A percentile compares a stretch with the other conserved stretches of the same genome.
Conservation (phyloP, 2,888 invertebrate species). For the Xestia xanthographa region DNA sequence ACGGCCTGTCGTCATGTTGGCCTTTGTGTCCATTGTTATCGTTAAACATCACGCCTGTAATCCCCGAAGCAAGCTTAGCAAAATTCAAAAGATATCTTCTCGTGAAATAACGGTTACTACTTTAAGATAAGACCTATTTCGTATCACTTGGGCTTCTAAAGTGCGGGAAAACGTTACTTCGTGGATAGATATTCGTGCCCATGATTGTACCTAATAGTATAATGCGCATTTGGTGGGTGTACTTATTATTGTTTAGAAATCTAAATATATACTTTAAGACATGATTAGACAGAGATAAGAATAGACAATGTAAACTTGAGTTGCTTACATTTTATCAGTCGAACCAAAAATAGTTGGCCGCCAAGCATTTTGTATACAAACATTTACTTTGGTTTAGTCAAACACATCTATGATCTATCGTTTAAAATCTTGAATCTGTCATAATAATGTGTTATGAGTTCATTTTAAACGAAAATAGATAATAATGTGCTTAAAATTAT, state of each 20-base stretch:
- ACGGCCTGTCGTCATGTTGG: too few species aligned
- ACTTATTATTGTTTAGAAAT: background rate
- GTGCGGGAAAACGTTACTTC: background rate
- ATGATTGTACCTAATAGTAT: background rate
- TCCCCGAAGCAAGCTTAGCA: background rate
- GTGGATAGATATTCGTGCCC: background rate
- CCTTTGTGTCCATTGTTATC: background rate
- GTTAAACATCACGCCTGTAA: background rate
- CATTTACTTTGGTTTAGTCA: slow-evolving; percentile 38
- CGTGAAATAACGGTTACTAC: background rate
- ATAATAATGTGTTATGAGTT: slow-evolving; percentile 2
- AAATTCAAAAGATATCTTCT: background rate
- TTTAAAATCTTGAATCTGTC: slow-evolving; percentile 20
- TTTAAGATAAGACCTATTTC: background rate
- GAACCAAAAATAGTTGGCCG: slow-evolving; percentile 50
- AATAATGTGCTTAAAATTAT: background rate
- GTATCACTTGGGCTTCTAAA: background rate
- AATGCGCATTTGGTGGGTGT: background rate
- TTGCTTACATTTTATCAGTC: slow-evolving; percentile 54
- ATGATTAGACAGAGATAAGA: slow-evolving; percentile 23
- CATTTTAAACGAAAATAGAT: background rate
- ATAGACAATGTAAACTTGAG: slow-evolving; percentile 13
- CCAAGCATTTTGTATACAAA: slow-evolving; percentile 49
- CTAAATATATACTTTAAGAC: background rate
- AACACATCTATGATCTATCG: slow-evolving; percentile 32